phyloP scores from a whole-genome alignment of 2,797 vertebrate genomes.

The Pangasius macronema region DNA sequence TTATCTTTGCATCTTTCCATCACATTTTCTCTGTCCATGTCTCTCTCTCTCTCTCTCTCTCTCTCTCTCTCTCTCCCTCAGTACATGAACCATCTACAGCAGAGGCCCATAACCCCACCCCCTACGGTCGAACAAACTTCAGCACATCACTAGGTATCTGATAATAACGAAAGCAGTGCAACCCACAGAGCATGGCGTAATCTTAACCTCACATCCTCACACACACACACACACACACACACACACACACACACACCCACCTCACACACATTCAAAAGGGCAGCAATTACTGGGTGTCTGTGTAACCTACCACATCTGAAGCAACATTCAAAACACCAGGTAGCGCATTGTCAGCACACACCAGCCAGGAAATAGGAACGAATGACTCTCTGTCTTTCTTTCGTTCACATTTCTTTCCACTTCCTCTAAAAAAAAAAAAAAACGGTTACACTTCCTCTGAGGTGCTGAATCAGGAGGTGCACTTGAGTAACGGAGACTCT shows the following conservation, averaged over 20 bases:
- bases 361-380: constrained; percentile 25
- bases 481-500: background rate
- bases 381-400: constrained; percentile 39
- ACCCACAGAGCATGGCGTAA: constrained; percentile 11
- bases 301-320: constrained; percentile 30
- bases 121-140: background rate
- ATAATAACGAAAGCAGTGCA: constrained; percentile 26
- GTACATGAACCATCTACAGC: background rate
- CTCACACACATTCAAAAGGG: background rate
- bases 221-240: background rate
- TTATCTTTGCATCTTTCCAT: too few relatives aligned
- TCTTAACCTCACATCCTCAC: constrained; percentile 2
- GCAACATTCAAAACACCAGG: constrained; percentile 26
- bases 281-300: constrained; percentile 27
- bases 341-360: constrained; percentile 10
- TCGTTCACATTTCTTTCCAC: constrained; percentile 40
- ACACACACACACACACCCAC: background rate
- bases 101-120: background rate
- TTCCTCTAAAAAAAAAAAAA: constrained; percentile 48
- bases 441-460: constrained; percentile 36
- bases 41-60: background rate
- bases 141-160: background rate
- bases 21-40: too few relatives aligned
- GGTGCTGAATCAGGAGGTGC: background rate
- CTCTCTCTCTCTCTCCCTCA: background rate